These are phyloP conservation scores for Spodoptera litura DNA, from an alignment of 1,140 invertebrate species.

Conservation along the genomic window DNA sequence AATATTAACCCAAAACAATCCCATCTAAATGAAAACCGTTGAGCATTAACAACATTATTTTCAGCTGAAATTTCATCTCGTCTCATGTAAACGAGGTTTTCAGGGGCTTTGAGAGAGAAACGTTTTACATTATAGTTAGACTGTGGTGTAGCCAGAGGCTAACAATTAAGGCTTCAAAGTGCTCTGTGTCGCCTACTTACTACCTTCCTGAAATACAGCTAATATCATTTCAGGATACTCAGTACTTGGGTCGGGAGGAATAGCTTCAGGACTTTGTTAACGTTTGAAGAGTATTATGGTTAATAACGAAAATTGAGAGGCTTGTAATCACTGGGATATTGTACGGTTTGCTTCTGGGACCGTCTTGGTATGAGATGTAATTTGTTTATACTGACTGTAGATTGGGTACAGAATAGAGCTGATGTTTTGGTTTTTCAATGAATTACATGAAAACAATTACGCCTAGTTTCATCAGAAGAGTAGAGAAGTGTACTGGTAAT, in stretches of 20 bases:
- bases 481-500: too few relatives aligned
- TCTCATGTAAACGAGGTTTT: slow-evolving; percentile 32
- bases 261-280: background rate
- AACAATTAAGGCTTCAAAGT: slow-evolving; percentile 14
- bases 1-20: slow-evolving; percentile 15
- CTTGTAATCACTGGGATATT: too few relatives aligned
- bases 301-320: too few relatives aligned
- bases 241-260: background rate
- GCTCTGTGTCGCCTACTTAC: slow-evolving; percentile 3
- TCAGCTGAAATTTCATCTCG: slow-evolving; percentile 22
- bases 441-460: too few relatives aligned
- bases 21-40: slow-evolving; percentile 2
- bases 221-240: slow-evolving; percentile 13
- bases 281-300: too few relatives aligned
- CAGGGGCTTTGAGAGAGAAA: slow-evolving; percentile 6
- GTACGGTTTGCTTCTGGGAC: too few relatives aligned
- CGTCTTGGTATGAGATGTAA: too few relatives aligned
- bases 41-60: slow-evolving; percentile 32
- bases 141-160: background rate
- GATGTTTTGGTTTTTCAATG: too few relatives aligned
- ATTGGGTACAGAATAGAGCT: too few relatives aligned
- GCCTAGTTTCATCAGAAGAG: too few relatives aligned
- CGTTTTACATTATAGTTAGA: slow-evolving; percentile 29
- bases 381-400: too few relatives aligned
- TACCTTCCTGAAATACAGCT: slow-evolving; percentile 27